Base-by-base conservation (phyloP, 2,113 vertebrate genomes). In the Aythya baeri region DNA sequence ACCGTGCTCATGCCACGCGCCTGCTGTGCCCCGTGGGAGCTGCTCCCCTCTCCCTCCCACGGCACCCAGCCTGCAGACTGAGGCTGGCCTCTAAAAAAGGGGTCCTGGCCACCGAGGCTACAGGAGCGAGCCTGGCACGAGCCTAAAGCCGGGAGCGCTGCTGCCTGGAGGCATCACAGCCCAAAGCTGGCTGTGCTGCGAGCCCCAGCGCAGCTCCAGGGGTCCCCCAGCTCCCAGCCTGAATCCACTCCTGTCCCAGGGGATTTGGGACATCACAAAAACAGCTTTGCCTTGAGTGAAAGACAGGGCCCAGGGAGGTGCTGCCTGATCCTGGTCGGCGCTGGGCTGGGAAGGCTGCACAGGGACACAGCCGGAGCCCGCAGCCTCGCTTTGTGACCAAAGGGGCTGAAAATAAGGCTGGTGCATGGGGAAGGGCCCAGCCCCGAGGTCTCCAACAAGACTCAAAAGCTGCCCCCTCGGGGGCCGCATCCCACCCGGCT, bases 81-180 rank as follows among this genome's bases (percentile, higher is more conserved):
- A 2, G 2, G 44, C 32, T 22, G 46, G 9, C 0, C 1, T 54
- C 14, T 11, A 34, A 22, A 1, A 4, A 5, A 25, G 29, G 41
- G 13, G 34, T 41, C 36, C 29, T 25, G 17, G 22, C 32, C 20
- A 8, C 44, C 36, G 11, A 44, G 66, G 8, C 12, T 1, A 29
- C n/a, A 23, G 23, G 65, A 25, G 17, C 1, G 8, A 77, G 65
- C n/a, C 2, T 2, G 17, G 15, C 3, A 17, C 25, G 7, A 57
- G n/a, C 41, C 41, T 31, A 22, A 34, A 15, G 17, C 26, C 2
- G 0, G 52, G 36, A 72, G 50, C 12, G 14, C 65, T 90, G 34
- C 73, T 21, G 31, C 16, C 65, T 25, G 4, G 3, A 25, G 72
- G 27, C 18, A 14, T 3, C 1, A 4, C 23, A 10, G 15, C 80